Evolutionary conservation across 2,113 vertebrate species (phyloP).

Genomic region (Puntigrus tetrazona): DNA sequence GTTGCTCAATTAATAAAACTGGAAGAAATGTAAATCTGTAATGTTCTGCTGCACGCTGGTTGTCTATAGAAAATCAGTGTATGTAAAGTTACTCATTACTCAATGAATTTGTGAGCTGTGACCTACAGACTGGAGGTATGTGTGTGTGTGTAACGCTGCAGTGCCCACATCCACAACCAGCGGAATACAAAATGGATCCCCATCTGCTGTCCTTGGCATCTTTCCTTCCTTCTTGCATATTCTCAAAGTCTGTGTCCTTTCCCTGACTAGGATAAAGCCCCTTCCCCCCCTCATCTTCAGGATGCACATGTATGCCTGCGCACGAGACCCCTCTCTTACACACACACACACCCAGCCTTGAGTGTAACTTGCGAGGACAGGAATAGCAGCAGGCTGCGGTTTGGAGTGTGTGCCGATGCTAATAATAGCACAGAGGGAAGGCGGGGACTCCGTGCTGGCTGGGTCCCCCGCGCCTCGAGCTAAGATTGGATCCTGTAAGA

Average conservation of each 20-base stretch:
- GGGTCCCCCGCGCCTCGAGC: slow-evolving; percentile 63
- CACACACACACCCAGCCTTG: slow-evolving; percentile 27
- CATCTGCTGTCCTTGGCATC: slow-evolving; percentile 31
- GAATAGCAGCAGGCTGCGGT: slow-evolving; percentile 72
- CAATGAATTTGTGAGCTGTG: slow-evolving; percentile 9
- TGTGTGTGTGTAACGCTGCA: slow-evolving; percentile 3
- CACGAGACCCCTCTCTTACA: slow-evolving; percentile 6
- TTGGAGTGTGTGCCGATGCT: slow-evolving; percentile 62
- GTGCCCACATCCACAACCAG: not conserved
- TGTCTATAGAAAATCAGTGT: not conserved
- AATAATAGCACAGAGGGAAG: slow-evolving; percentile 71
- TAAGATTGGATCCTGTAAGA: slow-evolving; percentile 74
- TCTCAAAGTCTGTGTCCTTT: slow-evolving; percentile 9
- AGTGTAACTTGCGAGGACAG: slow-evolving; percentile 50
- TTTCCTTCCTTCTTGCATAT: not conserved
- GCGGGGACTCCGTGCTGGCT: slow-evolving; percentile 69
- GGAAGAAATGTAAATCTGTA: not conserved
- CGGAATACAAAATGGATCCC: slow-evolving; percentile 28
- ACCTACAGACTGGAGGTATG: slow-evolving; percentile 13
- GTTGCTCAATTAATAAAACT: not conserved
- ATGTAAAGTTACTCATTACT: not conserved
- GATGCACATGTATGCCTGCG: slow-evolving; percentile 18
- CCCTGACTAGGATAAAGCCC: slow-evolving; percentile 16
- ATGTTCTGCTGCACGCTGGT: not conserved
- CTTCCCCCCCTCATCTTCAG: slow-evolving; percentile 4